Base-by-base conservation (phyloP, 2,888 invertebrate genomes). In the Drosophila acutilabella region DNA sequence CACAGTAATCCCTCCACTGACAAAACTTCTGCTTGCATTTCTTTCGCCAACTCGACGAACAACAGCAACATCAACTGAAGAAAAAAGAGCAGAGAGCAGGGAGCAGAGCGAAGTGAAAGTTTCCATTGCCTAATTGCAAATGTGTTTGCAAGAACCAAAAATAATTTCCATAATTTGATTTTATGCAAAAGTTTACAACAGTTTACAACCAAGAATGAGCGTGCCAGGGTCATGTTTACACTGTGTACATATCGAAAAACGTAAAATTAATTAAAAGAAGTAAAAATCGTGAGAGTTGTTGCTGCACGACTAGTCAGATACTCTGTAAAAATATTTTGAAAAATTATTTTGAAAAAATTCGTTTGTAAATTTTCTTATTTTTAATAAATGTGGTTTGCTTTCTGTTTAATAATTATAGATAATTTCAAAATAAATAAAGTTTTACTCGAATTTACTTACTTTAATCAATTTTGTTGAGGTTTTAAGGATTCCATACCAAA, bases 111-210 rank as follows among this genome's bases (percentile, higher is more conserved):
- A 30, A 41, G 50, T 51, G 54, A 50, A 82, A 78, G 59, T 87
- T 81, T 65, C 67, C 67, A 76, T 79, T 81, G 73, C 79, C 82
- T 88, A 85, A 88, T 85, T 88, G 82, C 77, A 77, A 81, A 71
- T 76, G 70, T 65, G 60, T 60, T 67, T 67, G 81, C 51, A 60
- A 67, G 33, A 60, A 57, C 18, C 50, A 52, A 59, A 65, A 78
- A 74, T 60, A 74, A 85, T 85, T 80, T 88, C 58, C 80, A 88
- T 88, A 82, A 85, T 82, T 88, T 85, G 80, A 79, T 77, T 74
- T 78, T 40, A 56, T 20, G 36, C 60, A 52, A 47, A 68, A 61
- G 51, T 59, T 74, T 61, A 47, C 67, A 81, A 50, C 65, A 62
- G 38, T 81, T 84, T 48, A 52, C 36, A 51, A 26, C 52, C 38